These are phyloP conservation scores for Habroteleia sp. DNA, from an alignment of 2,888 invertebrate genomes.

Conservation along the genomic window DNA sequence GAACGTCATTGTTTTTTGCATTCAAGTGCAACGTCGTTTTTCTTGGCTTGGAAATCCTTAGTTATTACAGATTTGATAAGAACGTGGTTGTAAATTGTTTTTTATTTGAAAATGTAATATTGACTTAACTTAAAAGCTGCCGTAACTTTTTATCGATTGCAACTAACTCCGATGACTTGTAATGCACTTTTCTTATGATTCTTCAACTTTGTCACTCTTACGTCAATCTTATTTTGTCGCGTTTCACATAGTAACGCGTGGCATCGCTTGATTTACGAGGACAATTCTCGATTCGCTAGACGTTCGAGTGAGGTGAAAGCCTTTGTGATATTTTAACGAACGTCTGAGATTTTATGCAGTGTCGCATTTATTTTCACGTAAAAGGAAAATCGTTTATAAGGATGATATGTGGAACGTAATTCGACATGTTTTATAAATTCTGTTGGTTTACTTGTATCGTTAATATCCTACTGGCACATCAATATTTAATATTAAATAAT, in stretches of 20 bases:
- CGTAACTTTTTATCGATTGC: too few species aligned
- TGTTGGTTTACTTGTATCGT: too few species aligned
- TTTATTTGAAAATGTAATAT: too few species aligned
- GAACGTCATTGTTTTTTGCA: too few species aligned
- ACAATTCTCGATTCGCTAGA: slow-evolving; percentile 25
- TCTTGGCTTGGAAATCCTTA: too few species aligned
- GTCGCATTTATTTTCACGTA: slow-evolving; percentile 34
- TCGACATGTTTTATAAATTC: slow-evolving; percentile 10
- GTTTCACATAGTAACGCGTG: slow-evolving; percentile 11
- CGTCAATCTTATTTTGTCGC: slow-evolving; percentile 19
- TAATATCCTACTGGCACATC: too few species aligned
- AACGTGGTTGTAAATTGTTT: too few species aligned
- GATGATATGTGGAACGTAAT: background rate
- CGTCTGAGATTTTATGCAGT: slow-evolving; percentile 30
- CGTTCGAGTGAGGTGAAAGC: slow-evolving; percentile 30
- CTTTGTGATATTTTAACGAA: slow-evolving; percentile 30
- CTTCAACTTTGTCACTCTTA: slow-evolving; percentile 25
- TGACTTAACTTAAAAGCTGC: too few species aligned
- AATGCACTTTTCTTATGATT: slow-evolving; percentile 15
- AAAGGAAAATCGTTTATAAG: slow-evolving; percentile 31
- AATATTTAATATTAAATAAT: too few species aligned
- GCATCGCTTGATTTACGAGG: slow-evolving; percentile 28
- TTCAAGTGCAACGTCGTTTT: too few species aligned
- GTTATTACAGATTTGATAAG: too few species aligned
- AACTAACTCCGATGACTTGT: too few species aligned